Percentiles rank a stretch among this genome's conserved stretches.
Conservation (phyloP, 2,113 vertebrate genomes). For the Rynchops niger region DNA sequence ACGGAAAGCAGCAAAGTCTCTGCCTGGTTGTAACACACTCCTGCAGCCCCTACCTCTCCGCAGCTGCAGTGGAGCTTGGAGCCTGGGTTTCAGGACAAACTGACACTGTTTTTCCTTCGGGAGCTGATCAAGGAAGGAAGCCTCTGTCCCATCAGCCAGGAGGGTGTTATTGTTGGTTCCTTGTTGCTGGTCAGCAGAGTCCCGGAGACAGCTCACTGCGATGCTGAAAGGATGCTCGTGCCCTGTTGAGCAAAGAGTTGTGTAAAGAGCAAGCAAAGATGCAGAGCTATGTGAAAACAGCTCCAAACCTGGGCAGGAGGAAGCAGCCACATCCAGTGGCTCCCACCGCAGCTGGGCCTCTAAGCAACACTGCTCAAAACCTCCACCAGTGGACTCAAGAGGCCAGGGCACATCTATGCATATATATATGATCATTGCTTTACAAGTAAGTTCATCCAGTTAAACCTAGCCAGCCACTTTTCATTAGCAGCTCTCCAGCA, state of each 20-base stretch:
- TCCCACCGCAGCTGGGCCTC: neutral
- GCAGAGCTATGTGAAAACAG: neutral
- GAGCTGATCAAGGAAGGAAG: conserved; percentile 56
- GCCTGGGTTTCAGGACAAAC: conserved; percentile 74
- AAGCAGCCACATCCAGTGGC: neutral
- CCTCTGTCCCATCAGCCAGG: conserved; percentile 37
- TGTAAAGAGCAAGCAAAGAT: neutral
- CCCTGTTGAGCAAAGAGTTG: conserved; percentile 59
- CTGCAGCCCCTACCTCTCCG: conserved; percentile 61
- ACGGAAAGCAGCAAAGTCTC: neutral
- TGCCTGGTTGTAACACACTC: neutral
- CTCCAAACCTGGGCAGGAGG: neutral
- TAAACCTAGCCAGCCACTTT: neutral
- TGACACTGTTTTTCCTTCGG: conserved; percentile 68
- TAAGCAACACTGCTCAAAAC: neutral
- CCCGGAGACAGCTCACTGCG: conserved; percentile 54
- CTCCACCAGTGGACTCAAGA: neutral
- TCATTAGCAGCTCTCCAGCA: neutral
- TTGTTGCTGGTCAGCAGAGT: conserved; percentile 50
- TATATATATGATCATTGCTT: neutral
- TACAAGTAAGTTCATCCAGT: neutral
- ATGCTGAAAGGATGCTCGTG: conserved; percentile 80
- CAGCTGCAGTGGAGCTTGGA: conserved; percentile 38
- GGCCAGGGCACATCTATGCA: neutral
- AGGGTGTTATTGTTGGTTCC: conserved; percentile 49